Evolutionary conservation across 2,797 vertebrate species (phyloP).

Genomic region (Myripristis murdjan): DNA sequence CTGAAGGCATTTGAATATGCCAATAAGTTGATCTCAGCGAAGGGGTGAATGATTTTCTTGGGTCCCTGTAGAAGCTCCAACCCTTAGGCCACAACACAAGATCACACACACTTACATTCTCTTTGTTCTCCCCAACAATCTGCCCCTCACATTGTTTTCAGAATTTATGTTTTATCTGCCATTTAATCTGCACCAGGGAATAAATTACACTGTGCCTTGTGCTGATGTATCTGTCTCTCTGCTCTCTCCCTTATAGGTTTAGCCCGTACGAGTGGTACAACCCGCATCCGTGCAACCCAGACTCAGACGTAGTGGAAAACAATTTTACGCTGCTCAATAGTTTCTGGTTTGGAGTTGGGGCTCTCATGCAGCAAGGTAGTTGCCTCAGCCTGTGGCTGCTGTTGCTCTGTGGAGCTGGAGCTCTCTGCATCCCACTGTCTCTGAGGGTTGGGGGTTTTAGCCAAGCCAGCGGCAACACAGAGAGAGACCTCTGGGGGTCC

Average conservation of each 20-base stretch:
- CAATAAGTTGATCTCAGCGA: conserved; percentile 75
- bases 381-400: conserved; percentile 92
- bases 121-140: conserved; percentile 22
- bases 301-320: conserved; percentile 99
- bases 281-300: conserved; percentile 98
- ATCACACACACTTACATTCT: conserved; percentile 37
- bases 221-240: conserved; percentile 66
- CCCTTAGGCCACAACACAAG: conserved; percentile 30
- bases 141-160: conserved; percentile 15
- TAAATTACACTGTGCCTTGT: conserved; percentile 33
- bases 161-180: conserved; percentile 44
- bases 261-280: conserved; percentile 99
- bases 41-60: conserved; percentile 72
- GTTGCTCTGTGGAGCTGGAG: conserved; percentile 73
- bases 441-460: conserved; percentile 75
- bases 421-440: conserved; percentile 91
- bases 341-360: conserved; percentile 99
- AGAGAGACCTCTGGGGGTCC: conserved; percentile 89
- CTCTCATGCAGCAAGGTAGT: conserved; percentile 99
- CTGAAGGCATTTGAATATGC: conserved; percentile 83
- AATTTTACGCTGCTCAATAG: conserved; percentile 99
- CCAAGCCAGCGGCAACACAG: conserved; percentile 85
- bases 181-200: conserved; percentile 46
- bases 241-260: conserved; percentile 91
- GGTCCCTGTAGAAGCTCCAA: conserved; percentile 44